Base-by-base conservation (phyloP, 1,140 invertebrate genomes). In the Nebria ingens region DNA sequence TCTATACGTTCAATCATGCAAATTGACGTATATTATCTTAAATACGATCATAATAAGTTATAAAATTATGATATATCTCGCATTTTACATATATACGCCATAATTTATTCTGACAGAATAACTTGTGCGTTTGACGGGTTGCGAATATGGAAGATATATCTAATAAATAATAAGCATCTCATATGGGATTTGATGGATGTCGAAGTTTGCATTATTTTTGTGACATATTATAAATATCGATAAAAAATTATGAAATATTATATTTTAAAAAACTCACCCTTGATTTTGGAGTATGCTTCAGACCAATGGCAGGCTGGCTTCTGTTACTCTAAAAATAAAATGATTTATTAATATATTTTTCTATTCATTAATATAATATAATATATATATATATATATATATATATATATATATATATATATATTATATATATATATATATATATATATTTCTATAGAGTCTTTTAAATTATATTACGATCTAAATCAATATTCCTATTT, bases 231-330 rank as follows among this genome's bases (percentile, higher is more conserved):
- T 51, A 12, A 21, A 23, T 2, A n/a, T n/a, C n/a, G n/a, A n/a
- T n/a, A n/a, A n/a, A n/a, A n/a, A n/a, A n/a, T 25, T 13, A 29
- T 56, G 11, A 34, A n/a, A 9, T 34, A 55, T 25, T 51, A 54
- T 54, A 12, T 40, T 51, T 13, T 34, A 21, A 56, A 40, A 20
- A 13, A 79, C 84, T 85, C 73, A 86, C 84, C 79, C 85, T 76
- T 34, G 81, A 71, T 71, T 87, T 87, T n/a, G 83, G 79, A 40
- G 83, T 84, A 64, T 87, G 83, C 62, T 86, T 86, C 53, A 87
- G 64, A 55, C 85, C 85, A 60, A 87, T 86, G 21, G 84, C 84
- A 34, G 84, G 84, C 61, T 87, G 85, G 65, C 84, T 86, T 63
- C 85, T 71, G 63, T 85, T 85, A 59, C 83, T 85, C 85, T 87